Conservation (phyloP, 2,113 vertebrate species). For the Bagarius yarrelli region DNA sequence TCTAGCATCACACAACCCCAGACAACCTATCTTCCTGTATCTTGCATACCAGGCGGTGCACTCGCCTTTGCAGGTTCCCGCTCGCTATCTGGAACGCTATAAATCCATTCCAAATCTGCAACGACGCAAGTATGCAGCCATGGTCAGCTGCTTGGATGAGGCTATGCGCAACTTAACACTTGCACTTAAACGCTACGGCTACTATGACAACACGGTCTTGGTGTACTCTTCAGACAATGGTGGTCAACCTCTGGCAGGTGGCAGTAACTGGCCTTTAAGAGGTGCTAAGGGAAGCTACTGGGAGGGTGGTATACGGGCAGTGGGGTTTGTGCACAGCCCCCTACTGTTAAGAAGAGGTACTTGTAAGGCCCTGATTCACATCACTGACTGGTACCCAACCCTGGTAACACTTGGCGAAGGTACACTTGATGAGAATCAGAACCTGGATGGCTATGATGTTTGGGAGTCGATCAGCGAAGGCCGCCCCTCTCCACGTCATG, state of each 20-base stretch:
- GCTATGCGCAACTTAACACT: conserved; percentile 87
- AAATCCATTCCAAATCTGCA: conserved; percentile 86
- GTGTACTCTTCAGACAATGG: conserved; percentile 97
- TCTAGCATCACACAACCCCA: conserved; percentile 81
- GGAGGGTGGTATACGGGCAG: conserved; percentile 91
- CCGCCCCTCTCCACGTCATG: conserved; percentile 84
- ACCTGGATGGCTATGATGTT: conserved; percentile 90
- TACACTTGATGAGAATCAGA: conserved; percentile 83
- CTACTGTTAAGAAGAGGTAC: conserved; percentile 85
- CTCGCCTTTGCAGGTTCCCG: conserved; percentile 89
- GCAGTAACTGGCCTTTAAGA: conserved; percentile 94
- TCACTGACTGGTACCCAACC: conserved; percentile 97
- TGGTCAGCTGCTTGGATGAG: conserved; percentile 94
- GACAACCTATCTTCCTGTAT: conserved; percentile 85
- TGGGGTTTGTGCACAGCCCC: conserved; percentile 96
- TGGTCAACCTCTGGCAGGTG: conserved; percentile 87
- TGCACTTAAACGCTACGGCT: conserved; percentile 83
- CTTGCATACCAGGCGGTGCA: conserved; percentile 95
- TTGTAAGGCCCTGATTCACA: conserved; percentile 88
- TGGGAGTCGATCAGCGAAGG: conserved; percentile 97
- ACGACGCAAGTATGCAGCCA: conserved; percentile 88
- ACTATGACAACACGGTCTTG: conserved; percentile 89
- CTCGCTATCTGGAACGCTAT: conserved; percentile 86
- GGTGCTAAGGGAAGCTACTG: conserved; percentile 94
- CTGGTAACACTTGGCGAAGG: conserved; percentile 87